A percentile compares a stretch with the other conserved stretches of the same genome.
phyloP scores from a whole-genome alignment of 2,797 vertebrate species.

The Schizopygopsis malacanthus region DNA sequence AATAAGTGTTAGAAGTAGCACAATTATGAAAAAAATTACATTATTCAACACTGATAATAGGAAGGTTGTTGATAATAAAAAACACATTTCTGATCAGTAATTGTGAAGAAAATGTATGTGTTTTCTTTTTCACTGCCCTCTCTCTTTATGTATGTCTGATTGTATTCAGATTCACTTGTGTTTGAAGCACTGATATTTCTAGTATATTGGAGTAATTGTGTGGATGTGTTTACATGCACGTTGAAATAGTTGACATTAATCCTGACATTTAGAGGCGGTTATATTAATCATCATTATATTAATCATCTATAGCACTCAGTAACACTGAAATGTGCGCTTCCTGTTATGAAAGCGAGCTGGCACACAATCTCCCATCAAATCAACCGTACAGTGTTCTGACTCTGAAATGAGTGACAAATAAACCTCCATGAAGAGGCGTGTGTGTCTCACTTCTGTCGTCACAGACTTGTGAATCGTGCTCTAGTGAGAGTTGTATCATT shows the following conservation, averaged over 20 bases:
- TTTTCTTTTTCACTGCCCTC: neutral
- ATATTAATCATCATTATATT: neutral
- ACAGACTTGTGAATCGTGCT: neutral
- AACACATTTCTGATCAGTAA: neutral
- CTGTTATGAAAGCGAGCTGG: constrained; percentile 23
- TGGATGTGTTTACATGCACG: neutral
- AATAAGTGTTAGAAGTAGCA: neutral
- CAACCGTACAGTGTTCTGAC: neutral
- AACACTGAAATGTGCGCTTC: constrained; percentile 22
- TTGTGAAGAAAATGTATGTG: neutral
- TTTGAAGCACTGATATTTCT: neutral
- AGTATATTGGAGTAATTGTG: neutral
- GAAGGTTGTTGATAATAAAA: neutral
- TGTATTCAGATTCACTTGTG: neutral
- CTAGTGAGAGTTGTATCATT: neutral
- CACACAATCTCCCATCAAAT: neutral
- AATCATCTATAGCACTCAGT: neutral
- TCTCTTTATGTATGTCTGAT: neutral
- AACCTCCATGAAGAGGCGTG: neutral
- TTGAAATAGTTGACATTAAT: constrained; percentile 19
- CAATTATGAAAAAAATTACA: neutral
- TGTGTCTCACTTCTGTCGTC: constrained; percentile 2
- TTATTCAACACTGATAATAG: neutral
- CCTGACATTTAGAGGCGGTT: neutral
- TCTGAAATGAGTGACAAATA: constrained; percentile 6